Evolutionary conservation across 2,113 vertebrate genomes (phyloP).

Genomic region (Phaethornis superciliosus): DNA sequence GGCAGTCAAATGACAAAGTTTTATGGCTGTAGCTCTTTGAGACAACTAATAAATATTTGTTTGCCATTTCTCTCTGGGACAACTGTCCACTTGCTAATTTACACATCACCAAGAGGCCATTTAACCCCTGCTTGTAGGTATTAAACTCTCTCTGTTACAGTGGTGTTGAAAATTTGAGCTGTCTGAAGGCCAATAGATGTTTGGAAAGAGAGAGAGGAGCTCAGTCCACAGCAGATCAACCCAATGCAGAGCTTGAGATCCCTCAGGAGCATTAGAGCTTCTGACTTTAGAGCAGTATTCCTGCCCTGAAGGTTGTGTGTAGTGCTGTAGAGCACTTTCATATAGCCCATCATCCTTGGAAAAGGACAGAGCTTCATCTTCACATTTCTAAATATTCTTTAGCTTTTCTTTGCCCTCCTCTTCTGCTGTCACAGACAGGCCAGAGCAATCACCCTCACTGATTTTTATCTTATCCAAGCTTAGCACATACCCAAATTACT

Average conservation of each 20-base stretch:
- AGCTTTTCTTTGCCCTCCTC: background rate
- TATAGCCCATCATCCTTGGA: background rate
- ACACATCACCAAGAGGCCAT: constrained; percentile 18
- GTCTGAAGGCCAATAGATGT: background rate
- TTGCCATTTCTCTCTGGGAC: constrained; percentile 51
- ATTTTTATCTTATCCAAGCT: background rate
- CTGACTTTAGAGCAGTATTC: background rate
- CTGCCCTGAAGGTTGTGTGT: background rate
- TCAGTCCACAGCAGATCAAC: background rate
- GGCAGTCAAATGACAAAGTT: constrained; percentile 19
- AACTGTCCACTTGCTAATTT: constrained; percentile 54
- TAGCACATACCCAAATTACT: background rate
- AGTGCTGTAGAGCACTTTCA: background rate
- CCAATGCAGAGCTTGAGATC: background rate
- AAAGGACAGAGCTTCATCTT: background rate
- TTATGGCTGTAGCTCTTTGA: constrained; percentile 48
- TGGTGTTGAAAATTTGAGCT: background rate
- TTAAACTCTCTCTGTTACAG: constrained; percentile 26
- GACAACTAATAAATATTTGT: constrained; percentile 64
- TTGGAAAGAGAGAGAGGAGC: background rate
- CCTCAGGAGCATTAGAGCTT: background rate
- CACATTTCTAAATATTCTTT: background rate
- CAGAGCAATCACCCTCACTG: background rate
- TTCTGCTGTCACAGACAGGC: background rate
- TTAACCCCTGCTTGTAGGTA: constrained; percentile 33